Conservation (phyloP, 2,113 vertebrate genomes). For the Sialia sialis region DNA sequence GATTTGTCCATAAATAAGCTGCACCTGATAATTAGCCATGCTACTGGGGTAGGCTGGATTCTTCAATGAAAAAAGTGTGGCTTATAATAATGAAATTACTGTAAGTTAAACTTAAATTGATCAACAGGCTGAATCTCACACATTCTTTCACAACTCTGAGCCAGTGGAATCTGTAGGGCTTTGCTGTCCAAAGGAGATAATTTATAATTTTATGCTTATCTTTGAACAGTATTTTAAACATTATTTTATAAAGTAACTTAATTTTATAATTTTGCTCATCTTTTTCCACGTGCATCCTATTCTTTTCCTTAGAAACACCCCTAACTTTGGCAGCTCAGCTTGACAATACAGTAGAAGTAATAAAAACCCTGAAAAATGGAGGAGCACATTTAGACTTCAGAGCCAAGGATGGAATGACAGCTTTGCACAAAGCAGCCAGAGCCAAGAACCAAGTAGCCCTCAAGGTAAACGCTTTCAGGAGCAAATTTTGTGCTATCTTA, state of each 20-base stretch:
- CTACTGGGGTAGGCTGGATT: no score
- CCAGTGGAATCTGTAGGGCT: neutral
- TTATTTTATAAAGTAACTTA: neutral
- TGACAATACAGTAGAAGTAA: slow-evolving; percentile 78
- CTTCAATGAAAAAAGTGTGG: no score
- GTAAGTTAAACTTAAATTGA: neutral
- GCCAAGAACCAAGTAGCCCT: slow-evolving; percentile 83
- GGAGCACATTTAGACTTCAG: slow-evolving; percentile 95
- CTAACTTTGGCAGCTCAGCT: slow-evolving; percentile 86
- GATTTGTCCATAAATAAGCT: no score
- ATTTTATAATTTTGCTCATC: neutral
- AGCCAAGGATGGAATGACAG: slow-evolving; percentile 90
- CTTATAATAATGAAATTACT: no score
- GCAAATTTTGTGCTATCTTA: neutral
- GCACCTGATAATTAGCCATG: no score
- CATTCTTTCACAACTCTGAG: neutral
- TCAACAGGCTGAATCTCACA: neutral
- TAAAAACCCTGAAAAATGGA: slow-evolving; percentile 86
- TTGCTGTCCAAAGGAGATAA: neutral
- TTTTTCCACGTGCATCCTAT: neutral
- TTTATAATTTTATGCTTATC: neutral
- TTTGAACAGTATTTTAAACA: neutral
- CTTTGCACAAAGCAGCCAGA: slow-evolving; percentile 89
- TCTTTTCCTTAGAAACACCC: slow-evolving; percentile 81
- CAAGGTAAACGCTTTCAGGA: slow-evolving; percentile 69